Percentiles rank a stretch among this genome's conserved stretches.
phyloP scores from a whole-genome alignment of 1,140 invertebrate species.

The Calephelis virginiensis region DNA sequence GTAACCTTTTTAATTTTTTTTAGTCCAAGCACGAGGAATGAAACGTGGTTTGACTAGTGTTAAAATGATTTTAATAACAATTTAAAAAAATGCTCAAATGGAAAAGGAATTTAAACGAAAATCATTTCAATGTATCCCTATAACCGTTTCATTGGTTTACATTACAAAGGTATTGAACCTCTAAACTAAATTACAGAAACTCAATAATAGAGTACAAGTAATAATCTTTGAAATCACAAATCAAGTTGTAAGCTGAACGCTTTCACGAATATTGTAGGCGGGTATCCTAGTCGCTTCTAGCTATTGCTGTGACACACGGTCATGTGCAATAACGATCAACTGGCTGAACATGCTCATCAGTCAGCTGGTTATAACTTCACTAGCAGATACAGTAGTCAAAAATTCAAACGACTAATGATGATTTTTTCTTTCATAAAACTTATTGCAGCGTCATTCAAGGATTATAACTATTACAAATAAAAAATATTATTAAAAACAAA shows the following conservation, averaged over 20 bases:
- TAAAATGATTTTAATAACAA: too few species aligned
- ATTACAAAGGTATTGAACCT: conserved; percentile 39
- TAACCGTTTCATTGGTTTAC: conserved; percentile 34
- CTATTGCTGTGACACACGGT: conserved; percentile 45
- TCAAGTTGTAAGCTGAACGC: conserved; percentile 71
- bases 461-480: too few species aligned
- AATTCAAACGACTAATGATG: too few species aligned
- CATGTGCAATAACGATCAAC: not conserved
- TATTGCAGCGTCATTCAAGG: too few species aligned
- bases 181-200: conserved; percentile 62
- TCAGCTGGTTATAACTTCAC: too few species aligned
- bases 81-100: not conserved
- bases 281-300: conserved; percentile 60
- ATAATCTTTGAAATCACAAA: conserved; percentile 74
- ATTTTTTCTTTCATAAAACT: too few species aligned
- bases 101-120: not conserved
- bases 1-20: too few species aligned
- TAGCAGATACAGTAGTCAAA: too few species aligned
- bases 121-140: not conserved
- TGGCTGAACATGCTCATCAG: too few species aligned
- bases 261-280: conserved; percentile 71
- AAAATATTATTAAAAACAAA: too few species aligned
- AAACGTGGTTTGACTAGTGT: too few species aligned
- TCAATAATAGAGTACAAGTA: conserved; percentile 61
- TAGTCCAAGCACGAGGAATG: too few species aligned